phyloP scores from a whole-genome alignment of 2,888 invertebrate genomes.

The Clanis bilineata region DNA sequence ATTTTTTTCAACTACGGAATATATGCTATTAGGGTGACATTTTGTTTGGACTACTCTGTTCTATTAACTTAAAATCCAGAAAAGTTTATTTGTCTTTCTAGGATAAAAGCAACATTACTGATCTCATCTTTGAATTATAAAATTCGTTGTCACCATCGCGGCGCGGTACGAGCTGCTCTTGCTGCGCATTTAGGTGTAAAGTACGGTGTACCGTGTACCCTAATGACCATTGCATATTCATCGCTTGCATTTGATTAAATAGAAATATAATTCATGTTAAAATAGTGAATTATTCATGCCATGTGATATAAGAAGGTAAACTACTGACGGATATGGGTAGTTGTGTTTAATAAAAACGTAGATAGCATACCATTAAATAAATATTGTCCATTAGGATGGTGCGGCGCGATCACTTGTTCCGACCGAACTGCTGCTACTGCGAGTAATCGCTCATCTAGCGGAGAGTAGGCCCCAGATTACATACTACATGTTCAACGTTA shows the following conservation, averaged over 20 bases:
- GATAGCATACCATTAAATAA: not conserved
- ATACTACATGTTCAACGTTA: conserved; percentile 34
- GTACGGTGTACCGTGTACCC: too few relatives aligned
- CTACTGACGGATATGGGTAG: not conserved
- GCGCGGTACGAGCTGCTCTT: too few relatives aligned
- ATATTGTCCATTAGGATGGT: conserved; percentile 12
- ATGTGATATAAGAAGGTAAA: not conserved
- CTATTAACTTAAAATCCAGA: too few relatives aligned
- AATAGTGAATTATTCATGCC: not conserved
- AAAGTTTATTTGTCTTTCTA: too few relatives aligned
- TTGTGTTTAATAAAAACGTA: too few relatives aligned
- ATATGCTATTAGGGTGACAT: too few relatives aligned
- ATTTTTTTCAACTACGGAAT: too few relatives aligned
- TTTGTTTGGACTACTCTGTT: too few relatives aligned
- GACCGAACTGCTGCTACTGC: conserved; percentile 29
- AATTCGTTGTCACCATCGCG: too few relatives aligned
- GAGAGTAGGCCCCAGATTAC: conserved; percentile 34
- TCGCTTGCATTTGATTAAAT: not conserved
- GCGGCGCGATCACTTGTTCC: conserved; percentile 22
- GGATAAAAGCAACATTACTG: too few relatives aligned
- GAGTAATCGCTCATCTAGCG: conserved; percentile 35
- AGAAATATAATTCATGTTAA: not conserved
- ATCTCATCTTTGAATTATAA: too few relatives aligned
- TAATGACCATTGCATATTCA: not conserved
- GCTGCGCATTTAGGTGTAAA: too few relatives aligned